Evolutionary conservation across 2,888 invertebrate genomes (phyloP), one percentile per base, ranked within the genome.

Genomic region (Parnassius mnemosyne): DNA sequence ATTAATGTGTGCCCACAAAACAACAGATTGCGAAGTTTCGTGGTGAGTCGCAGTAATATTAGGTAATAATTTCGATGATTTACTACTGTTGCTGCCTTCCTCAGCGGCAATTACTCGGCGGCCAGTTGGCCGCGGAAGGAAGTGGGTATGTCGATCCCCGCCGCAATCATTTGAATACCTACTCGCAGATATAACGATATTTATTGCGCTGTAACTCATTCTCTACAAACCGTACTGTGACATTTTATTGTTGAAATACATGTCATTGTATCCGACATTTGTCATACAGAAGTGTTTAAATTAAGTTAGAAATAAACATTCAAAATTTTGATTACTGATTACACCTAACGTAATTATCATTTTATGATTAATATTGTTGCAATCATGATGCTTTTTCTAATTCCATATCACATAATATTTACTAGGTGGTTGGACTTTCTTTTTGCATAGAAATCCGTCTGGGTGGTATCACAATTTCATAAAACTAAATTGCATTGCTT

Each of bases 11-110:
- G 74, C 71, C 77, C 69, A 71, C 80, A 76, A 71, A 78, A 86
- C 80, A 87, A 80, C 86, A 86, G 84, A 88, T 87, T 85, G 84
- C 74, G 70, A 74, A 75, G 78, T 81, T 79, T 73, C 65, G 71
- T 71, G 72, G 76, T 68, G 79, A 83, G 83, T 79, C 77, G 78
- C 76, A 76, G 84, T 85, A 84, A 84, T 86, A 89, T 86, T 83
- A 87, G 85, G 87, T 81, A 89, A 87, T 89, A 89, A 90, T 90
- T 89, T 87, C 77, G 84, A 85, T 89, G 90, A 90, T 91, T 90
- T 89, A 91, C 79, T 76, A 78, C 74, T 75, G 70, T 75, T 74
- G 68, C 77, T 79, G 81, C 83, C 84, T 84, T 82, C 83, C 80
- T 78, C 74, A 68, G 75, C 77, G 78, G 84, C 87, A 86, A 89